Evolutionary conservation across 2,888 invertebrate genomes (phyloP), one percentile per base, ranked within the genome.

Genomic region (Pyrrhosoma nymphula): DNA sequence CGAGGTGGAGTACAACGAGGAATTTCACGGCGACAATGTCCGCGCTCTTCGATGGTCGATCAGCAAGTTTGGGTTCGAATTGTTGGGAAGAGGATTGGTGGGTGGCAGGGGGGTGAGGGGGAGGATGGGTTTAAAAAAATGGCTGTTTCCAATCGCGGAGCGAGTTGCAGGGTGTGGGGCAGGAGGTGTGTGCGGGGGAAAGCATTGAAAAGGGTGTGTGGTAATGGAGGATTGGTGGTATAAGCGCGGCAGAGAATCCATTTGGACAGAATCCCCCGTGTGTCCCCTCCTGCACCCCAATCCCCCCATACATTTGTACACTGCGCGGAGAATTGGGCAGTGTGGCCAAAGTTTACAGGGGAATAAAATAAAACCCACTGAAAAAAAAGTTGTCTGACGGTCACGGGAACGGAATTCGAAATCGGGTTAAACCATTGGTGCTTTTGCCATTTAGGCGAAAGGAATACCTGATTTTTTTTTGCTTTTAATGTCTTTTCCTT

Each of bases 11-110:
- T 60, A 60, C 60, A 14, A 60, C 1, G 60, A 35, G 82, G 82
- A 30, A 82, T 82, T 69, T 35, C 26, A 82, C 82, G 82, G 82
- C 35, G 82, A 82, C 82, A 35, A 82, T 82, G 30, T 82, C 82
- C 30, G 35, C 35, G 35, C 30, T 82, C 35, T 60, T 18, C 82
- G 82, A 16, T 82, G 82, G 82, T 16, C 82, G 82, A 82, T 69
- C 18, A 35, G 82, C 8, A 47, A n/a, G 82, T 60, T 60, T 3
- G 10, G 60, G 60, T 14, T 60, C 20, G 60, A 20, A 12, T 20
- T 20, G 60, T 20, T 60, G 16, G 60, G 60, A 60, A 60, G 60
- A 60, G 60, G 16, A 60, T 60, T 60, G 60, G 60, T 16, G 60
- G 20, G 60, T 60, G 60, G 60, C 18, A 60, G 16, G 16, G 60